phyloP scores from a whole-genome alignment of 2,888 invertebrate genomes.

The Megaustenia siamemsis region DNA sequence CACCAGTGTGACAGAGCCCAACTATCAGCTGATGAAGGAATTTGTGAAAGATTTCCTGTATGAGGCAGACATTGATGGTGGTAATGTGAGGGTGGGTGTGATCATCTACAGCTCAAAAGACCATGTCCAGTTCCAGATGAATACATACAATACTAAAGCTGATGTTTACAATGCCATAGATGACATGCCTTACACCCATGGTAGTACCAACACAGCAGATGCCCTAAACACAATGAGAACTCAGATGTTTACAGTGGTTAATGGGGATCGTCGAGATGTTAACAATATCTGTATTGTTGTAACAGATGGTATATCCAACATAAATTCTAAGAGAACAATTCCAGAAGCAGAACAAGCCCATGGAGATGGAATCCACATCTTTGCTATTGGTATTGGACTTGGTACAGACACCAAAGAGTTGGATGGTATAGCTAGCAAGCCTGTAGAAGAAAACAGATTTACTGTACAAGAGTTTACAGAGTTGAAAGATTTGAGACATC shows the following conservation, averaged over 20 bases:
- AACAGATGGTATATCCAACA: constrained; percentile 75
- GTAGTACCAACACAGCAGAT: constrained; percentile 75
- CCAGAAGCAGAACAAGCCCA: no score
- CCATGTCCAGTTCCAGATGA: constrained; percentile 69
- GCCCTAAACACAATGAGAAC: constrained; percentile 68
- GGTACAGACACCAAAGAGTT: no score
- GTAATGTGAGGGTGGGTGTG: constrained; percentile 71
- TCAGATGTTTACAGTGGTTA: constrained; percentile 66
- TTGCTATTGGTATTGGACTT: no score
- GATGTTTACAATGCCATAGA: constrained; percentile 69
- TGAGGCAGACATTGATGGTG: constrained; percentile 69
- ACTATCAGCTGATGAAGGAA: no score
- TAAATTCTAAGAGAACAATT: no score
- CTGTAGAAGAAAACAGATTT: no score
- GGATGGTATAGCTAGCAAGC: no score
- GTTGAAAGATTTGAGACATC: constrained; percentile 59
- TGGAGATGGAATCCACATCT: no score
- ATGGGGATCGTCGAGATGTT: constrained; percentile 72
- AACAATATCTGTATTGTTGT: constrained; percentile 71
- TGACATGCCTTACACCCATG: constrained; percentile 66
- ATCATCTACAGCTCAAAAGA: constrained; percentile 71
- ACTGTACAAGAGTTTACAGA: no score
- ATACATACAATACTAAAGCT: constrained; percentile 60
- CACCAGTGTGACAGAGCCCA: no score
- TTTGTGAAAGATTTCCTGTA: constrained; percentile 70